Evolutionary conservation across 2,888 invertebrate species (phyloP), one percentile per base, ranked within the genome.

Genomic region (Acrobasis repandana): DNA sequence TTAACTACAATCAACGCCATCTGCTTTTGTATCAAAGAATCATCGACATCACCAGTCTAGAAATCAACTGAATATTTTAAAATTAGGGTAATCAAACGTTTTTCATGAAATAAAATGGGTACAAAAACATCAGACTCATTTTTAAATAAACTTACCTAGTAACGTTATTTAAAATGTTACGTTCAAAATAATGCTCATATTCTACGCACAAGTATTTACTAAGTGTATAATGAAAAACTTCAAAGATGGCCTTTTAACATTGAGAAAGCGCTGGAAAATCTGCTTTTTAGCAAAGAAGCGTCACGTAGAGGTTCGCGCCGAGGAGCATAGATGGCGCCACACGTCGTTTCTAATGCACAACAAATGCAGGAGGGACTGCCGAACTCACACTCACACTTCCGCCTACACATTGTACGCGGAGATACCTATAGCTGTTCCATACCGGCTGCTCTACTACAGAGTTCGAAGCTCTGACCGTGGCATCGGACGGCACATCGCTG

Each of bases 311-410:
- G 58, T 58, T 43, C 15, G 5, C 20, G 2, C 6, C 15, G 43
- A 1, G 6, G 5, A 16, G 18, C 52, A 60, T 5, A 60, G 60
- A 54, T 60, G 60, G 60, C 60, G 60, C 34, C 28, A 18, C 11
- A 14, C 9, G 52, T 51, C n/a, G 15, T 6, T 33, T 58, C 51
- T 52, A 60, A 60, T 46, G 18, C 52, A 36, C 52, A 52, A 52
- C 60, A 52, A 60, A 60, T 51, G 46, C 34, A 46, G 16, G 52
- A 28, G 16, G 43, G 28, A 43, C 18, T 16, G 14, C 54, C 47
- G 36, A 18, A 20, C 46, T 43, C 56, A 56, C 50, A 63, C 61
- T 61, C 47, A 56, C 50, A 61, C 61, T 63, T 63, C 63, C 63
- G 61, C 61, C 59, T 61, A 61, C 63, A 56, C 46, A 33, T 33